Evolutionary conservation across 1,140 invertebrate species (phyloP), one percentile per base, ranked within the genome.

Genomic region (Camponotus vicinus): DNA sequence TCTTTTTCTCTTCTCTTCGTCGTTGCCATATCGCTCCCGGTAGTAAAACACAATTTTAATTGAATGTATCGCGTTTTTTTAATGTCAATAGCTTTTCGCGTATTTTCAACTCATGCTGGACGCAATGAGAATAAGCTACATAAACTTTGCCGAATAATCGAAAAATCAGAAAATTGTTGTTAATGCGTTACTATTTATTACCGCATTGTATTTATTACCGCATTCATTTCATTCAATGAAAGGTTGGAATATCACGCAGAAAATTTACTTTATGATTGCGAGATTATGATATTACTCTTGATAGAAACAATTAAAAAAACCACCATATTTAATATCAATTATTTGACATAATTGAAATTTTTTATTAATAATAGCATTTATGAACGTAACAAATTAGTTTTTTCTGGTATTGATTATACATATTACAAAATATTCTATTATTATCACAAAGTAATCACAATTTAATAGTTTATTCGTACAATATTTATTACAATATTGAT

Each of bases 41-140:
- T 85, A 64, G 45, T 78, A 59, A 76, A 78, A 76, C 70, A 85
- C 82, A 73, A 55, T 85, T 85, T 85, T 85, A 85, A 85, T 85
- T 85, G 73, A 63, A 85, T 85, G 55, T 83, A 83, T 83, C 79
- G 32, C 69, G 79, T 75, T 83, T 83, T 27, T 83, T 61, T 57
- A 69, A 83, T 64, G 69, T 73, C 69, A 55, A 83, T 83, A 69
- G 79, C 69, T 83, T 80, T 75, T 75, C n/a, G 52, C 55, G 40
- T 83, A 82, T 83, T 83, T 83, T 61, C 55, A 79, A 55, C 61
- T 55, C 15, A 57, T 80, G 34, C 45, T 15, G 45, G 5, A 42
- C 9, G 40, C 40, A 79, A 79, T 34, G 61, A 55, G 21, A 78
- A 45, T n/a, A 55, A 21, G 45, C 13, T 42, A 11, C 34, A 15